These are phyloP conservation scores for Cryptosula pallasiana DNA, from an alignment of 2,888 invertebrate species.

Conservation along the genomic window DNA sequence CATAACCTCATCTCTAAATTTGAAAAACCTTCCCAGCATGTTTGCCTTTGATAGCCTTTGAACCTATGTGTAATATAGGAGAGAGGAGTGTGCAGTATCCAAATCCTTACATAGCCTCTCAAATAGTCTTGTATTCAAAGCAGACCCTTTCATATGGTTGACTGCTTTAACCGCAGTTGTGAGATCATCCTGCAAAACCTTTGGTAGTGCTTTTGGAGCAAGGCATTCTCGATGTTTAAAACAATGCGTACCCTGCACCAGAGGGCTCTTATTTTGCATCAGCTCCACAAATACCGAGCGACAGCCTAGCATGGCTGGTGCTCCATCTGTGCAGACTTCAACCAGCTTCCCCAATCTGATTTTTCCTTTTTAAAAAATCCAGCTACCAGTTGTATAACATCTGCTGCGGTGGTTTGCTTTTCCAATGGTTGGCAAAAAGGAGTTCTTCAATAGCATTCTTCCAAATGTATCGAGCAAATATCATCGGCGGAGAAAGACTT, in stretches of 20 bases:
- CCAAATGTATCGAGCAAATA: not conserved
- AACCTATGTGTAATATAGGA: not conserved
- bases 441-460: not conserved
- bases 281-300: not conserved
- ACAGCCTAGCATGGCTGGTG: not conserved
- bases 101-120: not conserved
- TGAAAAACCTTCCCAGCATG: not conserved
- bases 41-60: not conserved
- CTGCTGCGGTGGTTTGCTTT: not conserved
- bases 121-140: conserved; percentile 8
- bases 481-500: not conserved
- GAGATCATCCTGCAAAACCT: not conserved
- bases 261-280: not conserved
- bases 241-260: not conserved
- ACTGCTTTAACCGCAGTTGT: not conserved
- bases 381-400: not conserved
- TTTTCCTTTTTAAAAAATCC: not conserved
- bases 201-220: not conserved
- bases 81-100: not conserved
- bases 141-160: not conserved
- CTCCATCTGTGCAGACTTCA: not conserved
- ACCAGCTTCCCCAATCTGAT: not conserved
- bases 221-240: not conserved
- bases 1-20: not conserved
- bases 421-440: not conserved